Conservation (phyloP, 2,797 vertebrate species). For the Xenentodon cancila region DNA sequence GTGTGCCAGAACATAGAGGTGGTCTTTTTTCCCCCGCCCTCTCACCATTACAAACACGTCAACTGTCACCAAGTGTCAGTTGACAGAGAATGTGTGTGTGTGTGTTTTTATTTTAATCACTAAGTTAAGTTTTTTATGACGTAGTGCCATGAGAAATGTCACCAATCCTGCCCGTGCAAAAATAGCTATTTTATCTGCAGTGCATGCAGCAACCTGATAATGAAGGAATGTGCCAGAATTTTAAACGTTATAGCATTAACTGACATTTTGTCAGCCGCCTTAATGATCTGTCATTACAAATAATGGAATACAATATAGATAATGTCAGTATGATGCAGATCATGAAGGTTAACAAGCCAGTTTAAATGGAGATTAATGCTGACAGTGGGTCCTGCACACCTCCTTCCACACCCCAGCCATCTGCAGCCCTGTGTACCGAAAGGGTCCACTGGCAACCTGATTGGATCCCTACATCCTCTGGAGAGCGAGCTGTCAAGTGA, state of each 20-base stretch:
- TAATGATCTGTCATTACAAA: slow-evolving; percentile 60
- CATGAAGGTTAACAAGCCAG: slow-evolving; percentile 56
- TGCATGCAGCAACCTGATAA: slow-evolving; percentile 14
- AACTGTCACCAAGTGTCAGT: slow-evolving; percentile 42
- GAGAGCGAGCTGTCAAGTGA: slow-evolving; percentile 78
- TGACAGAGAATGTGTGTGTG: too few species aligned
- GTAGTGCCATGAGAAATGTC: not conserved
- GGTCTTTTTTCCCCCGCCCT: not conserved
- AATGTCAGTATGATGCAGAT: slow-evolving; percentile 21
- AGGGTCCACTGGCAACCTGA: slow-evolving; percentile 64
- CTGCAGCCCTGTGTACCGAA: slow-evolving; percentile 67
- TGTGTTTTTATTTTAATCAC: too few species aligned
- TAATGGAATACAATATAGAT: slow-evolving; percentile 43
- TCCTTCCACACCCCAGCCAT: slow-evolving; percentile 73
- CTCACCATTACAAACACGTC: slow-evolving; percentile 36
- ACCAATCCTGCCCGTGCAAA: not conserved
- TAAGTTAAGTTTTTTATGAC: not conserved
- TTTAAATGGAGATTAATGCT: slow-evolving; percentile 80
- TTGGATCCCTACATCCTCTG: slow-evolving; percentile 65
- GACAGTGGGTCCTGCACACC: slow-evolving; percentile 55
- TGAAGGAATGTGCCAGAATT: slow-evolving; percentile 21
- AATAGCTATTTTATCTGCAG: too few species aligned
- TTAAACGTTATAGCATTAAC: slow-evolving; percentile 35
- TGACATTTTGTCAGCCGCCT: slow-evolving; percentile 34
- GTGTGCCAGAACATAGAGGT: not conserved